These are phyloP conservation scores for Gallirallus australis DNA, from an alignment of 2,797 vertebrate species.

Conservation along the genomic window DNA sequence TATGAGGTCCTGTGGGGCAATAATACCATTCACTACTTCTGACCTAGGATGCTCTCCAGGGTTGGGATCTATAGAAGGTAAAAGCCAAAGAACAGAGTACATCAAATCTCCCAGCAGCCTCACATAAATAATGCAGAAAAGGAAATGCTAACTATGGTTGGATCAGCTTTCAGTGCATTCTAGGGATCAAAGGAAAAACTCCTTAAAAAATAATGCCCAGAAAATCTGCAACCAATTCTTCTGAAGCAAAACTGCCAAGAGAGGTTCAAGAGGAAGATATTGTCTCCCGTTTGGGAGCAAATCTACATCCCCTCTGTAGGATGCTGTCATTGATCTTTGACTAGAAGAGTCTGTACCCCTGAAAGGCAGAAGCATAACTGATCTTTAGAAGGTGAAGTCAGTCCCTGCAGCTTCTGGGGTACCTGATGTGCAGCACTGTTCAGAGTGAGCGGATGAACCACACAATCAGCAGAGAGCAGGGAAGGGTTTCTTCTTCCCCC, in stretches of 20 bases:
- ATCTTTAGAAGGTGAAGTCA: not conserved
- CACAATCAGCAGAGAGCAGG: not conserved
- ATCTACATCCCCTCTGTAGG: not conserved
- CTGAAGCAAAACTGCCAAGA: not conserved
- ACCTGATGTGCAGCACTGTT: not conserved
- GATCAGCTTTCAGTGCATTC: not conserved
- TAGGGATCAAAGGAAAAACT: not conserved
- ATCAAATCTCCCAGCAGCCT: not conserved
- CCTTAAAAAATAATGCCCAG: not conserved
- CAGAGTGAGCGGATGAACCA: not conserved
- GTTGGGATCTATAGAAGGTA: not conserved
- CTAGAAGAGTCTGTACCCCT: not conserved
- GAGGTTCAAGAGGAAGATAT: not conserved
- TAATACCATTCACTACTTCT: not conserved
- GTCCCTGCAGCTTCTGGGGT: not conserved
- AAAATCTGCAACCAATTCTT: not conserved
- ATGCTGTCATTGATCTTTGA: not conserved
- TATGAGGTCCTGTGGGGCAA: not conserved
- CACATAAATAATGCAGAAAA: not conserved
- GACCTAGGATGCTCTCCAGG: not conserved
- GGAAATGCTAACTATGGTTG: not conserved
- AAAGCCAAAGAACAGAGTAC: not conserved
- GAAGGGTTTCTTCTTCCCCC: not conserved
- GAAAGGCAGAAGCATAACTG: not conserved
- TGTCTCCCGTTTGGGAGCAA: not conserved